Conservation (phyloP, 2,113 vertebrate genomes). For the Ciconia stormi region DNA sequence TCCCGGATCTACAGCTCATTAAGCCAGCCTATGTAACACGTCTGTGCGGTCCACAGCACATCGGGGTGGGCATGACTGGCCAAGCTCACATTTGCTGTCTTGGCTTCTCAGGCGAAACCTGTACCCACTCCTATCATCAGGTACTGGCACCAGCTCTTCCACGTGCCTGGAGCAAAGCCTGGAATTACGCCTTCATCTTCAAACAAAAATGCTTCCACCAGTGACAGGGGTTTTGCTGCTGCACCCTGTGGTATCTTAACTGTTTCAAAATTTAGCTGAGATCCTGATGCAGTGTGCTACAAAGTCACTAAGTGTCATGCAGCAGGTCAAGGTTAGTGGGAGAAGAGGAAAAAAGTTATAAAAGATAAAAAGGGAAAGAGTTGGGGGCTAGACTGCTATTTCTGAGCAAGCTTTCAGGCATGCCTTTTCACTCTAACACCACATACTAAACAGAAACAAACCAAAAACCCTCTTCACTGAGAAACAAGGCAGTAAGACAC, state of each 20-base stretch:
- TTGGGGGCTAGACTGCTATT: not conserved
- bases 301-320: not conserved
- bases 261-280: not conserved
- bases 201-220: not conserved
- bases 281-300: not conserved
- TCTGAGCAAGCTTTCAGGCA: not conserved
- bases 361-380: not conserved
- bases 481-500: not conserved
- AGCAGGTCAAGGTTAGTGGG: not conserved
- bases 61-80: no score
- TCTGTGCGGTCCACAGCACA: rapidly evolving
- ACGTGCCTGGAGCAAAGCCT: not conserved
- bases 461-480: not conserved
- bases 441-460: not conserved
- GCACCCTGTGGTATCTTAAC: not conserved
- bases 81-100: not conserved
- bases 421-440: not conserved
- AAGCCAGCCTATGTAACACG: not conserved
- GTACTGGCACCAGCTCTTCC: not conserved
- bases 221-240: not conserved
- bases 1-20: not conserved
- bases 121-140: not conserved
- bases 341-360: not conserved
- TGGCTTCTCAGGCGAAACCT: not conserved
- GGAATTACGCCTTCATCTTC: not conserved